Evolutionary conservation across 2,888 invertebrate genomes (phyloP).

Genomic region (Ceriagrion tenellum): DNA sequence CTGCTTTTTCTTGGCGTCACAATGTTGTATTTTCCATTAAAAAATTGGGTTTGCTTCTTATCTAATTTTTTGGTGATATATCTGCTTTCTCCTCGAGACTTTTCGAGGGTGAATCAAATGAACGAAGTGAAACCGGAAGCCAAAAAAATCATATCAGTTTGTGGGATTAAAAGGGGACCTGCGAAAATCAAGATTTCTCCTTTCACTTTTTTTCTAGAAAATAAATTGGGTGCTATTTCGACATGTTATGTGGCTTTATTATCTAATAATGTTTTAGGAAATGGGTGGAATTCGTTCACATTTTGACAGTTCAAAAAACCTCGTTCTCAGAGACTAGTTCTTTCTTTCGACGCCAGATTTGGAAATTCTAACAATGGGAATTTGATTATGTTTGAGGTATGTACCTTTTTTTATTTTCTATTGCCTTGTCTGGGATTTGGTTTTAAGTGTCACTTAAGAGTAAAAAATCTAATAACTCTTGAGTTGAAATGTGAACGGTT

Average conservation of each 20-base stretch:
- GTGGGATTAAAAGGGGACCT: neutral
- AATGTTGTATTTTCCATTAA: no score
- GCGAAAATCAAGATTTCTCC: neutral
- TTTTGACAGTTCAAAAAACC: neutral
- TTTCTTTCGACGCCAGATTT: neutral
- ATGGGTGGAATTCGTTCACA: neutral
- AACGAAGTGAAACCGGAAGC: neutral
- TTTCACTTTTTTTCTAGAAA: neutral
- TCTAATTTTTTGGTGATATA: neutral
- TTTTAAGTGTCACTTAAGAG: no score
- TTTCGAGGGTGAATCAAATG: neutral
- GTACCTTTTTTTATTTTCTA: neutral
- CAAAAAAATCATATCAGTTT: conserved; percentile 8
- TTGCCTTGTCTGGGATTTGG: neutral
- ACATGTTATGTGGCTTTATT: neutral
- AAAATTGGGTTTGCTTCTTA: no score
- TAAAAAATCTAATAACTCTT: no score
- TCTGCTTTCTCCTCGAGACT: neutral
- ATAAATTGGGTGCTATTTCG: neutral
- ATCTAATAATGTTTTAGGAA: neutral
- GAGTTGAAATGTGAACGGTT: no score
- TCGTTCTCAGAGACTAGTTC: neutral
- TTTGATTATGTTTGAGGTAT: neutral
- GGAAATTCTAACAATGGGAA: neutral
- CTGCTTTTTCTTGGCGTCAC: no score